These are phyloP conservation scores for Protodeltote pygarga DNA, from an alignment of 2,888 invertebrate genomes.

Conservation along the genomic window DNA sequence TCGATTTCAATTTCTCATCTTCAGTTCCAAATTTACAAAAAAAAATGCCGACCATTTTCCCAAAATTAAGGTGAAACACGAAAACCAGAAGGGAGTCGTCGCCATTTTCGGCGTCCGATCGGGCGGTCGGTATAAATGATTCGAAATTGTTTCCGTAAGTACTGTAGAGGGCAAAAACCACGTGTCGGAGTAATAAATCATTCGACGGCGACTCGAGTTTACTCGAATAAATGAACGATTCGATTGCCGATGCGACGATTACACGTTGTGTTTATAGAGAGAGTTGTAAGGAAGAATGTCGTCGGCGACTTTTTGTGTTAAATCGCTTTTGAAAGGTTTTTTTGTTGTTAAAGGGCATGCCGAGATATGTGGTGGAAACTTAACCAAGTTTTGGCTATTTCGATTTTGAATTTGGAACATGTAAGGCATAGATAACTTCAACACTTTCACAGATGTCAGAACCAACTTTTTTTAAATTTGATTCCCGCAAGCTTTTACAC, in stretches of 20 bases:
- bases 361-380: slow-evolving; percentile 22
- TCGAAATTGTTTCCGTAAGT: slow-evolving; percentile 84
- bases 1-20: slow-evolving; percentile 75
- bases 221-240: slow-evolving; percentile 83
- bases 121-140: slow-evolving; percentile 84
- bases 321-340: slow-evolving; percentile 61
- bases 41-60: slow-evolving; percentile 64
- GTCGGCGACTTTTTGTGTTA: slow-evolving; percentile 68
- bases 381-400: slow-evolving; percentile 35
- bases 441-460: no score
- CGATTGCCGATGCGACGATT: slow-evolving; percentile 81
- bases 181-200: slow-evolving; percentile 86
- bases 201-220: slow-evolving; percentile 77
- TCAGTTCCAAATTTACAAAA: slow-evolving; percentile 61
- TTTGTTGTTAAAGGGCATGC: slow-evolving; percentile 53
- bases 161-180: slow-evolving; percentile 78
- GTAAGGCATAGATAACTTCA: no score
- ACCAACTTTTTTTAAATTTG: neutral
- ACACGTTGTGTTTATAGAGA: slow-evolving; percentile 77
- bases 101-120: slow-evolving; percentile 70
- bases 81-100: slow-evolving; percentile 58
- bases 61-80: slow-evolving; percentile 77
- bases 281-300: slow-evolving; percentile 82
- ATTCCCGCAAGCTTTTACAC: neutral
- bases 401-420: slow-evolving; percentile 15